Conservation (phyloP, 1,140 invertebrate species). For the Chymomyza costata region DNA sequence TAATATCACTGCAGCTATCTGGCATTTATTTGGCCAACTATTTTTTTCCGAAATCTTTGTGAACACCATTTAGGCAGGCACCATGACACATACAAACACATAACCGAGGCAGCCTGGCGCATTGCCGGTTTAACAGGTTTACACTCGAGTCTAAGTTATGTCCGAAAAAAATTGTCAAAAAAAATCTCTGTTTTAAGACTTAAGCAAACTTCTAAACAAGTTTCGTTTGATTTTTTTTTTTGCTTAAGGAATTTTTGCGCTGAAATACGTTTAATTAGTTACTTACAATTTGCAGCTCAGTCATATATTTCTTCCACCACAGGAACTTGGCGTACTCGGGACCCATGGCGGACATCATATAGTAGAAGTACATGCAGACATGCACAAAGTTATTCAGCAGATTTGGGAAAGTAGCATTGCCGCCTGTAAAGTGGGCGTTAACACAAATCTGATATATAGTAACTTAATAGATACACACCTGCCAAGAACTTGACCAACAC, state of each 20-base stretch:
- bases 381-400: constrained; percentile 96
- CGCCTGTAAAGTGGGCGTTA: constrained; percentile 78
- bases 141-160: constrained; percentile 38
- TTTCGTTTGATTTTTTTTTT: constrained; percentile 31
- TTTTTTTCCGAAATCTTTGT: constrained; percentile 41
- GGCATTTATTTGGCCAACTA: constrained; percentile 50
- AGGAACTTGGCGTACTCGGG: constrained; percentile 93
- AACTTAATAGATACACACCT: constrained; percentile 78
- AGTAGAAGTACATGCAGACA: constrained; percentile 95
- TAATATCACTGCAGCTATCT: constrained; percentile 44
- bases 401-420: constrained; percentile 93
- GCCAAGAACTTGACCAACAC: constrained; percentile 95
- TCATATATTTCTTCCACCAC: constrained; percentile 97
- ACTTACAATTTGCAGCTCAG: constrained; percentile 91
- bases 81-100: constrained; percentile 17
- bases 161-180: constrained; percentile 46
- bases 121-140: constrained; percentile 67
- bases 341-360: constrained; percentile 93
- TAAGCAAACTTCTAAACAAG: constrained; percentile 52
- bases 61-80: constrained; percentile 48
- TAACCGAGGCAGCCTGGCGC: constrained; percentile 12
- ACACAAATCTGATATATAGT: background rate
- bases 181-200: constrained; percentile 57
- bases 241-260: constrained; percentile 22
- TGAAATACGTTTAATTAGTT: constrained; percentile 48